These are phyloP conservation scores for Cyrtorhinus lividipennis DNA, from an alignment of 1,140 invertebrate genomes.

Conservation along the genomic window DNA sequence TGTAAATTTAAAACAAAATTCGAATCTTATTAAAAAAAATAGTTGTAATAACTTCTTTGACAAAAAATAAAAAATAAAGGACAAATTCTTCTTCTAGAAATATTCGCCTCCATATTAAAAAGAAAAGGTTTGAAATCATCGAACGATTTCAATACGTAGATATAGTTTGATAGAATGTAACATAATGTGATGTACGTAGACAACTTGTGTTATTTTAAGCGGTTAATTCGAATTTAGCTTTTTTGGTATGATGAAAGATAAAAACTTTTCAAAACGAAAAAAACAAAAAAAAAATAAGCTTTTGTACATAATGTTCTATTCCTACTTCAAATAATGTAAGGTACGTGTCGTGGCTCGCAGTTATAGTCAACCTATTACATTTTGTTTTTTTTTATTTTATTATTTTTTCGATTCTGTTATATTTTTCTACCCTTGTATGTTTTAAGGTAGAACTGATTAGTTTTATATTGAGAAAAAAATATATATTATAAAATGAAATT, in stretches of 20 bases:
- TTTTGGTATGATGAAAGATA: conserved; percentile 12
- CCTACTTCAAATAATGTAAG: conserved; percentile 6
- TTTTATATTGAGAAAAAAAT: conserved; percentile 1
- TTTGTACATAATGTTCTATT: conserved; percentile 15
- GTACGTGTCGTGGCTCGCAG: background rate
- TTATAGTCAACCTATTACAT: background rate
- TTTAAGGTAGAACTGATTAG: background rate
- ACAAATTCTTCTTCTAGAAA: conserved; percentile 1
- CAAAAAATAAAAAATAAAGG: conserved; percentile 9
- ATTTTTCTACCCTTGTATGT: conserved; percentile 9
- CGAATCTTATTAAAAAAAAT: no score
- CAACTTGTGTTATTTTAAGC: conserved; percentile 17
- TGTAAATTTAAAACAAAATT: conserved; percentile 5
- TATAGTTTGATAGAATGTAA: conserved; percentile 12
- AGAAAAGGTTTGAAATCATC: conserved; percentile 16
- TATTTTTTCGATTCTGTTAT: conserved; percentile 13
- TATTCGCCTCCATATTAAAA: no score
- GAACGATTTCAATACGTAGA: conserved; percentile 18
- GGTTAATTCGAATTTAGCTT: conserved; percentile 9
- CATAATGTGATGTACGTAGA: conserved; percentile 21
- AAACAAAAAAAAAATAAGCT: conserved; percentile 1
- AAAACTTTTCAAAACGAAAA: background rate
- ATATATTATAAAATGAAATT: background rate
- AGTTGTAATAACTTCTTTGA: background rate
- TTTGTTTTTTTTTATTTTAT: no score